Percentiles rank a stretch among this genome's conserved stretches.
Conservation (phyloP, 2,113 vertebrate genomes). For the Scytalopus superciliaris region DNA sequence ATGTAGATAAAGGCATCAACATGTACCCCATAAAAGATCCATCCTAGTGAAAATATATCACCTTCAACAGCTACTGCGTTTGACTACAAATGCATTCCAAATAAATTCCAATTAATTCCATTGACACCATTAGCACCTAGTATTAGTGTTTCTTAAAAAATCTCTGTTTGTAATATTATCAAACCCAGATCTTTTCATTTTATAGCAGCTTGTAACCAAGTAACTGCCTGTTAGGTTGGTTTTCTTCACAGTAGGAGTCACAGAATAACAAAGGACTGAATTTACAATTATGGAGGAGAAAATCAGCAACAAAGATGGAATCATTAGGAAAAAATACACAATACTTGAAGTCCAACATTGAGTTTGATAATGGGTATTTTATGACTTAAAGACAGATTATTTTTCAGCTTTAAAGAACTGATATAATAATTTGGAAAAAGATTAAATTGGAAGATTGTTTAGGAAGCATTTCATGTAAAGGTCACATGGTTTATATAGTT, state of each 20-base stretch:
- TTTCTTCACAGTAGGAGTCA: background rate
- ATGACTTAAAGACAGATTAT: background rate
- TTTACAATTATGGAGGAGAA: background rate
- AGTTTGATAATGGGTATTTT: background rate
- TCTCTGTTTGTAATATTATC: background rate
- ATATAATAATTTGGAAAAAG: background rate
- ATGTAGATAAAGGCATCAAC: background rate
- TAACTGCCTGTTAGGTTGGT: background rate
- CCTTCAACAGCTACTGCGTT: background rate
- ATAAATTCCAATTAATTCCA: background rate
- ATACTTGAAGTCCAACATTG: background rate
- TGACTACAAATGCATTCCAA: conserved; percentile 6
- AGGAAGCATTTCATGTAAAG: background rate
- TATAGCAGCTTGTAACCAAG: background rate
- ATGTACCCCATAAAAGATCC: background rate
- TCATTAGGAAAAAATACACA: background rate
- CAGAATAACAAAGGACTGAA: background rate
- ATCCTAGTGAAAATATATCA: background rate
- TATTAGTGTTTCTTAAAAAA: conserved; percentile 19
- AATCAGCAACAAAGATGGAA: background rate
- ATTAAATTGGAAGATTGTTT: background rate
- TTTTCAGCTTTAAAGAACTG: background rate
- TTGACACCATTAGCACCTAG: background rate
- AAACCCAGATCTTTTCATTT: background rate
- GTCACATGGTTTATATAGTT: background rate